phyloP scores from a whole-genome alignment of 92 coral and sea anemone species.

The Blastomussa wellsi region DNA sequence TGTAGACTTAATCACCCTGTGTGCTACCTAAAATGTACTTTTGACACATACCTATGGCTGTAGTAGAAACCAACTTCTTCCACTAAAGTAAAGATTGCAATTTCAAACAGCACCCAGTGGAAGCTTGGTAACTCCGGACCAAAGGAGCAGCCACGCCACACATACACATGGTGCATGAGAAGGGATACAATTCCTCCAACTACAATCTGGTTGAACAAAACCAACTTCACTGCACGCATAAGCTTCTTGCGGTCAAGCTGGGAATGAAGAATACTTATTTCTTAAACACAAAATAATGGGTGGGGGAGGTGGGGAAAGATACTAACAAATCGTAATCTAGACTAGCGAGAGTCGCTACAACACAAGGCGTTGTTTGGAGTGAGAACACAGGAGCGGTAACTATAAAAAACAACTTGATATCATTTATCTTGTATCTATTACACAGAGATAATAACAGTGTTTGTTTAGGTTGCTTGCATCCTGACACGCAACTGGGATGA shows the following conservation, averaged over 20 bases:
- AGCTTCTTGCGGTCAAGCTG: constrained; percentile 87
- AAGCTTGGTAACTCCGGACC: constrained; percentile 82
- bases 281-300: background rate
- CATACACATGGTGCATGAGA: constrained; percentile 41
- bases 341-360: too few relatives aligned
- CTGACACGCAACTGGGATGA: too few relatives aligned
- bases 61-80: constrained; percentile 94
- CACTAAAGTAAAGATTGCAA: constrained; percentile 76
- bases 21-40: background rate
- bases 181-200: constrained; percentile 53
- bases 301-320: too few relatives aligned
- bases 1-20: too few relatives aligned
- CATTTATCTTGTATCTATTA: too few relatives aligned
- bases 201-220: constrained; percentile 83
- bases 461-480: too few relatives aligned
- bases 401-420: too few relatives aligned
- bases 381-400: too few relatives aligned
- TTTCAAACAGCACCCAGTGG: constrained; percentile 96
- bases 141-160: constrained; percentile 81
- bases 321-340: too few relatives aligned
- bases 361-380: too few relatives aligned
- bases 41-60: constrained; percentile 83
- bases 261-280: background rate
- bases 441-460: too few relatives aligned
- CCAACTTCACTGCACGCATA: constrained; percentile 66